Percentiles rank a stretch among this genome's conserved stretches.
Evolutionary conservation across 1,140 invertebrate species (phyloP).

Genomic region (Anoplolepis gracilipes): DNA sequence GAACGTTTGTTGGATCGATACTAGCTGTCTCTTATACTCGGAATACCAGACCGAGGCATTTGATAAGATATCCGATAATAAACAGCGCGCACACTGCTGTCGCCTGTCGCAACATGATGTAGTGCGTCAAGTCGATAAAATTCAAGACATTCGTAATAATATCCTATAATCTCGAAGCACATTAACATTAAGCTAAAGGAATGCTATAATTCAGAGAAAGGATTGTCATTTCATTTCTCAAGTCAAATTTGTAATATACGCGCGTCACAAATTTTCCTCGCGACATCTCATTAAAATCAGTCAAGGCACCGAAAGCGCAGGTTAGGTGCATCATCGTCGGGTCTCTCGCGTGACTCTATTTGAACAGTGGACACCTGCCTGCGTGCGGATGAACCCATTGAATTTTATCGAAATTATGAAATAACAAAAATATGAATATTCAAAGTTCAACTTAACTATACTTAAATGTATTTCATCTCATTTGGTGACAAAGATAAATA

Average conservation of each 20-base stretch:
- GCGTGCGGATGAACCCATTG: background rate
- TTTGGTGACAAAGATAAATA: background rate
- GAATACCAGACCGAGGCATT: slow-evolving; percentile 27
- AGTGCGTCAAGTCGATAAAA: slow-evolving; percentile 10
- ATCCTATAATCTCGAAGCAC: background rate
- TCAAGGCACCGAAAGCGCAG: slow-evolving; percentile 26
- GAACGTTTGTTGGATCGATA: slow-evolving; percentile 51
- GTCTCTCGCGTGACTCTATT: slow-evolving; percentile 28
- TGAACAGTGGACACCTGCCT: slow-evolving; percentile 19
- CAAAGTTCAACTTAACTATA: background rate
- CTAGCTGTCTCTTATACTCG: slow-evolving; percentile 15
- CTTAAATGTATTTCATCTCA: background rate
- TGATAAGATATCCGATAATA: slow-evolving; percentile 57
- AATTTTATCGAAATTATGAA: background rate
- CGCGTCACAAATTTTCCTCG: background rate
- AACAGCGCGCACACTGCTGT: background rate
- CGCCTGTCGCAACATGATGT: background rate
- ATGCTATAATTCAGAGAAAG: background rate
- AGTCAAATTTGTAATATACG: background rate
- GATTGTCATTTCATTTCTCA: background rate
- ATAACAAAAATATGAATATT: background rate
- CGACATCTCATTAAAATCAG: slow-evolving; percentile 10
- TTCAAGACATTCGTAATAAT: too few species aligned
- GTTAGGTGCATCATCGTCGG: slow-evolving; percentile 44
- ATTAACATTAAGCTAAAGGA: background rate